These are phyloP conservation scores for Cherax quadricarinatus DNA, from an alignment of 1,140 invertebrate genomes.

Conservation along the genomic window DNA sequence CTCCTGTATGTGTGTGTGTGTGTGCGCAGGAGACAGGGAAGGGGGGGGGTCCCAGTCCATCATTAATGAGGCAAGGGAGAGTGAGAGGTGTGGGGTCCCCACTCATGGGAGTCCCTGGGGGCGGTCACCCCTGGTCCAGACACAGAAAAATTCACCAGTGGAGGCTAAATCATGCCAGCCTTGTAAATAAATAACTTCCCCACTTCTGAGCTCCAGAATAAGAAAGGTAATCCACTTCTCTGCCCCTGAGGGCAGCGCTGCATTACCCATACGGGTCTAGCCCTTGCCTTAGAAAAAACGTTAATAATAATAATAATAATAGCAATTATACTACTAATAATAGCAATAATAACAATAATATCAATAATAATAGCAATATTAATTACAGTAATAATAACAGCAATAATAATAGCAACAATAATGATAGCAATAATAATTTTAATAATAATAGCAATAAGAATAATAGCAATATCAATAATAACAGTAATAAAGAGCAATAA, in stretches of 20 bases:
- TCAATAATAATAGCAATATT: no score
- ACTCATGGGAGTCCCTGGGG: not conserved
- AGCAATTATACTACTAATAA: no score
- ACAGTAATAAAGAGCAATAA: no score
- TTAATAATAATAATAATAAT: no score
- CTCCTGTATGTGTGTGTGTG: conserved; percentile 21
- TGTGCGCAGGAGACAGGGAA: not conserved
- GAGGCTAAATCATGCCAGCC: not conserved
- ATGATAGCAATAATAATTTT: no score
- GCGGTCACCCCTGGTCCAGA: not conserved
- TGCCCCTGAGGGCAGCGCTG: not conserved
- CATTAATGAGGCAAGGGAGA: not conserved
- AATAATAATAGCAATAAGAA: no score
- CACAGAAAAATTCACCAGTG: not conserved
- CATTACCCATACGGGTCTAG: no score
- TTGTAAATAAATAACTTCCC: not conserved
- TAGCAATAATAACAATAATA: no score
- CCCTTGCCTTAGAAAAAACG: no score
- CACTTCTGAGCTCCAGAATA: not conserved
- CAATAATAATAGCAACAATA: no score
- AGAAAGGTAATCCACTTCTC: not conserved
- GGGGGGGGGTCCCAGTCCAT: not conserved
- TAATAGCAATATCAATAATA: no score
- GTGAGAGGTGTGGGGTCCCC: not conserved
- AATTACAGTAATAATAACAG: no score